Percentiles rank a stretch among this genome's conserved stretches.
phyloP scores from a whole-genome alignment of 2,797 vertebrate species.

The Phoxinus dragarum region DNA sequence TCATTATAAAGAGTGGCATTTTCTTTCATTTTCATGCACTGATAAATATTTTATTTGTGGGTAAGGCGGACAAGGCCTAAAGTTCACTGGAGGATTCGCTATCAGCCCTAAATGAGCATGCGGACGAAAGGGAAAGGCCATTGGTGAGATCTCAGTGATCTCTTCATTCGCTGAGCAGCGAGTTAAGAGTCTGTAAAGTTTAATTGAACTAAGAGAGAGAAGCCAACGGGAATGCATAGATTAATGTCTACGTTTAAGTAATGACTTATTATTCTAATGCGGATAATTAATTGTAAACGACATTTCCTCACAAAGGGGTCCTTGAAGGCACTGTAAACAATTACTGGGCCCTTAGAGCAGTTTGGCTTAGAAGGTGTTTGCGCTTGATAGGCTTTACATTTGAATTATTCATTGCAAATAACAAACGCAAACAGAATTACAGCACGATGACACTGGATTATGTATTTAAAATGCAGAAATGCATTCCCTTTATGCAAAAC shows the following conservation, averaged over 20 bases:
- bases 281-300: conserved; percentile 69
- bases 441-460: conserved; percentile 57
- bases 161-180: conserved; percentile 46
- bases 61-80: conserved; percentile 71
- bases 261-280: conserved; percentile 66
- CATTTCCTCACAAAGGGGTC: conserved; percentile 52
- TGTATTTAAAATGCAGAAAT: conserved; percentile 46
- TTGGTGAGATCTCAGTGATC: conserved; percentile 47
- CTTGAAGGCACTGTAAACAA: conserved; percentile 71
- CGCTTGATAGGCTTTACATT: conserved; percentile 58
- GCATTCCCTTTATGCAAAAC: conserved; percentile 53
- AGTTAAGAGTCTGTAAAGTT: conserved; percentile 52
- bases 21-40: conserved; percentile 67
- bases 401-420: conserved; percentile 71
- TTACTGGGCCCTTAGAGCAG: conserved; percentile 67
- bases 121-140: conserved; percentile 52
- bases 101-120: conserved; percentile 68
- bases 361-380: conserved; percentile 70
- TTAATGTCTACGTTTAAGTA: conserved; percentile 68
- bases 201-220: conserved; percentile 53
- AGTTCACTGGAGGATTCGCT: conserved; percentile 54
- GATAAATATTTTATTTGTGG: conserved; percentile 85
- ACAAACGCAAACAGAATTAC: conserved; percentile 66
- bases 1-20: conserved; percentile 75
- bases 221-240: conserved; percentile 47